Evolutionary conservation across 2,888 invertebrate genomes (phyloP).

Genomic region (Mechanitis mazaeus): DNA sequence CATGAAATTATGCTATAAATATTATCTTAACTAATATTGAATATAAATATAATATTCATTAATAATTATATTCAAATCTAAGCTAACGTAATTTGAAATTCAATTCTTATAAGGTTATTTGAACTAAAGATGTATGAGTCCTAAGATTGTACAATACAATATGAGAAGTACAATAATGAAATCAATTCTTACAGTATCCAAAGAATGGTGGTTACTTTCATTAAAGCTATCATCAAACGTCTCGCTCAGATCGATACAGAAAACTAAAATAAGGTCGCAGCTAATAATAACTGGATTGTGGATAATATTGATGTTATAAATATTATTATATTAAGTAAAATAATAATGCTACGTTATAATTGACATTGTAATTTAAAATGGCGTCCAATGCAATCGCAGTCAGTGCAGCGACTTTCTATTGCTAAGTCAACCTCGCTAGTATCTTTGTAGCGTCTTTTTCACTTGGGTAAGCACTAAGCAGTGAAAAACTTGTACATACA

Average conservation of each 20-base stretch:
- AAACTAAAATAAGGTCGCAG: background rate
- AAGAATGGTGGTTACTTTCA: slow-evolving; percentile 1
- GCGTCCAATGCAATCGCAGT: slow-evolving; percentile 10
- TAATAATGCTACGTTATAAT: background rate
- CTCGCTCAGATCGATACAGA: slow-evolving; percentile 1
- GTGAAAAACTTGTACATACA: slow-evolving; percentile 60
- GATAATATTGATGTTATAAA: background rate
- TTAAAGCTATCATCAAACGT: background rate
- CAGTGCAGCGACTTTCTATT: slow-evolving; percentile 34
- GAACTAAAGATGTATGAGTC: no score
- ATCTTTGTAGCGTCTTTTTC: slow-evolving; percentile 57
- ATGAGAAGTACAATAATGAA: no score
- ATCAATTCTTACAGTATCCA: background rate
- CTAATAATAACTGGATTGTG: background rate
- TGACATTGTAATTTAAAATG: slow-evolving; percentile 7
- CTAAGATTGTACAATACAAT: no score
- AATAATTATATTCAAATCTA: no score
- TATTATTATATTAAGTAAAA: no score
- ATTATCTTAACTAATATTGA: no score
- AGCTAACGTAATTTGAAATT: no score
- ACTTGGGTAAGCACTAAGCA: slow-evolving; percentile 46
- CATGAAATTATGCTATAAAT: no score
- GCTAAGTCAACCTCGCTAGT: slow-evolving; percentile 42
- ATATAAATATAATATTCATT: no score
- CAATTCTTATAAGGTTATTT: no score